Evolutionary conservation across 2,888 invertebrate species (phyloP).

Genomic region (Callyntrura sp.): DNA sequence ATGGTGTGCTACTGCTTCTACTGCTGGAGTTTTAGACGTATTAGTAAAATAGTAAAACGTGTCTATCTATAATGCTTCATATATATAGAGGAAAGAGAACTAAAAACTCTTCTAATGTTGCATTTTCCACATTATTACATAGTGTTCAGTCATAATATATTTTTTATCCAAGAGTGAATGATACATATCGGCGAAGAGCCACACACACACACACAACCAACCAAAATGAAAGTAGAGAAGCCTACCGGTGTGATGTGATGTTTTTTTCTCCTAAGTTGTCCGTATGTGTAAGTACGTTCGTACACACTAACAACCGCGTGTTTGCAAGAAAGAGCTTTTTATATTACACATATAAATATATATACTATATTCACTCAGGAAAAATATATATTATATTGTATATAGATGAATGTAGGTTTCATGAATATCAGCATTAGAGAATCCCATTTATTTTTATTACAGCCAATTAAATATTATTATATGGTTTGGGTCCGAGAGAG

Average conservation of each 20-base stretch:
- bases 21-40: slow-evolving; percentile 17
- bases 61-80: neutral
- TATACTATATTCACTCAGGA: slow-evolving; percentile 21
- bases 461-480: slow-evolving; percentile 77
- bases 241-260: slow-evolving; percentile 44
- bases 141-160: slow-evolving; percentile 49
- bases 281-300: neutral
- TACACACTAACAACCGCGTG: neutral
- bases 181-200: slow-evolving; percentile 41
- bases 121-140: slow-evolving; percentile 49
- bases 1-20: slow-evolving; percentile 21
- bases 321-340: slow-evolving; percentile 16
- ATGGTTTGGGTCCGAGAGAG: slow-evolving; percentile 75
- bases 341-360: slow-evolving; percentile 50
- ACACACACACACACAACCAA: too few relatives aligned
- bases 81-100: neutral
- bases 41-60: slow-evolving; percentile 50
- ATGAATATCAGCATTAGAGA: slow-evolving; percentile 76
- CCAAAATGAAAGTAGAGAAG: neutral
- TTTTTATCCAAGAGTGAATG: slow-evolving; percentile 54
- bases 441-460: slow-evolving; percentile 77
- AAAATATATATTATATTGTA: slow-evolving; percentile 35
- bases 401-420: slow-evolving; percentile 62
- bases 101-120: slow-evolving; percentile 52
- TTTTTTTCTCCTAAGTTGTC: slow-evolving; percentile 19